These are phyloP conservation scores for Pantala flavescens DNA, from an alignment of 1,140 invertebrate genomes.

Conservation along the genomic window DNA sequence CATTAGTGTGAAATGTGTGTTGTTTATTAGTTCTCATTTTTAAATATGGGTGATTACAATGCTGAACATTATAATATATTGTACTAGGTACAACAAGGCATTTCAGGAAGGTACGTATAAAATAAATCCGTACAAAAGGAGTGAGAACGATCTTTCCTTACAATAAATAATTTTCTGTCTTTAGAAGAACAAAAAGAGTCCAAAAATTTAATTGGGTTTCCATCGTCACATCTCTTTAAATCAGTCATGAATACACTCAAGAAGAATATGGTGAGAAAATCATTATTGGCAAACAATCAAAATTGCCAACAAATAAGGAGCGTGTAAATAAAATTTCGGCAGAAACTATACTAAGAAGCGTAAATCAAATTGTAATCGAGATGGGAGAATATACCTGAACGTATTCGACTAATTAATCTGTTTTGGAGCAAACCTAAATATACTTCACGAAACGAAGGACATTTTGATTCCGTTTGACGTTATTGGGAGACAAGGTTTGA, in stretches of 20 bases:
- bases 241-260: neutral
- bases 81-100: constrained; percentile 1
- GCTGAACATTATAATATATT: constrained; percentile 10
- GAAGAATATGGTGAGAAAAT: neutral
- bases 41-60: constrained; percentile 10
- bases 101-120: constrained; percentile 6
- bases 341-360: too few relatives aligned
- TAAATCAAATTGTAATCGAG: too few relatives aligned
- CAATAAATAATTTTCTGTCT: constrained; percentile 8
- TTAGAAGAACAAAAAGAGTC: neutral
- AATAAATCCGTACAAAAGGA: constrained; percentile 10
- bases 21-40: neutral
- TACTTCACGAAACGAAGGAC: too few relatives aligned
- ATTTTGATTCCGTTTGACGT: too few relatives aligned
- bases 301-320: neutral
- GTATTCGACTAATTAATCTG: too few relatives aligned
- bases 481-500: neutral
- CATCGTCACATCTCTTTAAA: neutral
- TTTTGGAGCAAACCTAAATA: too few relatives aligned
- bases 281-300: neutral
- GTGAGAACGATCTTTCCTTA: constrained; percentile 5
- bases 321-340: neutral
- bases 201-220: neutral
- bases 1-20: neutral
- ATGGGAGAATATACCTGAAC: too few relatives aligned